These are phyloP conservation scores for Taxidea taxus DNA, from an alignment of 2,113 vertebrate species.

Conservation along the genomic window DNA sequence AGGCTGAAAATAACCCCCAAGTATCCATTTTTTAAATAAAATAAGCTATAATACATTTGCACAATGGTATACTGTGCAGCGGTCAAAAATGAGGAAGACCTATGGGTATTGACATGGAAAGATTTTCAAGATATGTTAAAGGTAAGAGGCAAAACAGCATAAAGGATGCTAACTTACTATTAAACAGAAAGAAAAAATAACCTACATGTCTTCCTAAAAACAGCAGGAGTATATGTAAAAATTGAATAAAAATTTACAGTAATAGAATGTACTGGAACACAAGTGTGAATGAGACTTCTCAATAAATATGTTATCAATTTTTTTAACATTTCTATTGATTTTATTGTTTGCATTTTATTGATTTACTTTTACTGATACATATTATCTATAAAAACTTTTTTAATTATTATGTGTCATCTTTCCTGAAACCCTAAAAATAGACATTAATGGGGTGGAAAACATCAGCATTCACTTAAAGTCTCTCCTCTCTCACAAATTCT, in stretches of 20 bases:
- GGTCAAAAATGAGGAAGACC: background rate
- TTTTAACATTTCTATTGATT: background rate
- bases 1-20: background rate
- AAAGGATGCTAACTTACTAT: background rate
- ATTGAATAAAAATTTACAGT: background rate
- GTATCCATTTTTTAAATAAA: background rate
- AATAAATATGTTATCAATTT: background rate
- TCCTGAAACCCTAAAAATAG: background rate
- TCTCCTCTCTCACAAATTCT: background rate
- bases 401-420: background rate
- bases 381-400: background rate
- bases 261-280: background rate
- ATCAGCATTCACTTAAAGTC: background rate
- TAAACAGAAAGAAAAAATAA: background rate
- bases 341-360: background rate
- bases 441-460: background rate
- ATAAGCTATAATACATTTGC: background rate
- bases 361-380: background rate
- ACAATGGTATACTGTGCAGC: background rate
- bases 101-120: background rate
- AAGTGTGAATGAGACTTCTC: background rate
- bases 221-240: background rate
- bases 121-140: background rate
- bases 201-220: background rate
- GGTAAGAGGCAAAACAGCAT: background rate